Conservation (phyloP, 2,797 vertebrate species). For the Botia kubotai region DNA sequence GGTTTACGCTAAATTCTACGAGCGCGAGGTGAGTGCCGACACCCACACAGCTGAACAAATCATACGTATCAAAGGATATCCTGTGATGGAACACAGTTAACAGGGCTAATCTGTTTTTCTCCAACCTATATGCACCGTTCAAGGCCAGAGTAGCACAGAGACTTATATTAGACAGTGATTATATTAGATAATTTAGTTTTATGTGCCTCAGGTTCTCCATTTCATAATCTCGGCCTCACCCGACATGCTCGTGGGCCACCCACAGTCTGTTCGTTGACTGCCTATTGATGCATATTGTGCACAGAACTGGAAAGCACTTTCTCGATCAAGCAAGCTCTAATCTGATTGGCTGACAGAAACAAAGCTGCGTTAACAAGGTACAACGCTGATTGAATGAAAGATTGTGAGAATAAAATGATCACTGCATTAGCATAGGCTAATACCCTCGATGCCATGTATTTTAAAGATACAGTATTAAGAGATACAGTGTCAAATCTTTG, state of each 20-base stretch:
- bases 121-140: neutral
- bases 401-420: neutral
- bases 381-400: neutral
- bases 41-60: constrained; percentile 1
- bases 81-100: neutral
- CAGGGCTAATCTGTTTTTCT: neutral
- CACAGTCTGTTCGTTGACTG: neutral
- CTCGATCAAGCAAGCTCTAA: neutral
- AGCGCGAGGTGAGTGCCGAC: neutral
- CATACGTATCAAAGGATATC: neutral
- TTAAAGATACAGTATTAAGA: too few relatives aligned
- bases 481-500: too few relatives aligned
- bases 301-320: neutral
- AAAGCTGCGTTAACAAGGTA: neutral
- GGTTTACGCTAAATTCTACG: neutral
- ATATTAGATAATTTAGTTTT: neutral
- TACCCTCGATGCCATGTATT: too few relatives aligned
- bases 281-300: neutral
- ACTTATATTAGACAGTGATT: neutral
- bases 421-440: neutral
- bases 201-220: neutral
- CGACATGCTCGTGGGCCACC: neutral
- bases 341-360: neutral
- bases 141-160: neutral
- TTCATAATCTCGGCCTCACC: neutral